Evolutionary conservation across 1,140 invertebrate genomes (phyloP).

Genomic region (Schlechtendalia chinensis): DNA sequence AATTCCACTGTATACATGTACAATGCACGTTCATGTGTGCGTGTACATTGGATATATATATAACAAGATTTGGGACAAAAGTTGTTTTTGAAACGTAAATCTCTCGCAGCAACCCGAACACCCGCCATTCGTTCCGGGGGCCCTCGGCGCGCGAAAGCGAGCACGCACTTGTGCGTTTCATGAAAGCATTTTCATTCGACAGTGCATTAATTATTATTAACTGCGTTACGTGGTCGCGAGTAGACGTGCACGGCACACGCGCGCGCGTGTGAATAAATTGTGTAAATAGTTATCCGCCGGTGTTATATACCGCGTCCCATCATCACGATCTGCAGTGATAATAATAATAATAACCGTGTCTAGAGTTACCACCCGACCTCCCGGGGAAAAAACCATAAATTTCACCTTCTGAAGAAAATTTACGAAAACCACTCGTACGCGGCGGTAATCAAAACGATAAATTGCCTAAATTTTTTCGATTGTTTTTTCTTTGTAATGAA

Average conservation of each 20-base stretch:
- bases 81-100: constrained; percentile 35
- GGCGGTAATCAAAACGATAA: too few relatives aligned
- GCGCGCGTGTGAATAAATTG: too few relatives aligned
- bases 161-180: neutral
- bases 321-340: too few relatives aligned
- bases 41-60: neutral
- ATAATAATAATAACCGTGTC: too few relatives aligned
- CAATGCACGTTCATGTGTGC: neutral
- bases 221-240: neutral
- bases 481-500: too few relatives aligned
- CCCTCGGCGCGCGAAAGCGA: neutral
- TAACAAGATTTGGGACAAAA: constrained; percentile 34
- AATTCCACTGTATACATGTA: constrained; percentile 20
- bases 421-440: too few relatives aligned
- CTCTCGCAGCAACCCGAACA: neutral
- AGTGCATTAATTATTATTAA: neutral
- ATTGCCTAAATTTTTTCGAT: too few relatives aligned
- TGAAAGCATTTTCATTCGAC: neutral
- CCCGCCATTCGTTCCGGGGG: neutral
- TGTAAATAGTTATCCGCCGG: too few relatives aligned
- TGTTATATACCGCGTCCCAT: too few relatives aligned
- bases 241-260: neutral
- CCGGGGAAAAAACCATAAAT: too few relatives aligned
- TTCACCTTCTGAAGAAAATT: too few relatives aligned
- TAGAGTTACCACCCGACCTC: too few relatives aligned